These are phyloP conservation scores for Falco novaeseelandiae DNA, from an alignment of 2,797 vertebrate species.

Conservation along the genomic window DNA sequence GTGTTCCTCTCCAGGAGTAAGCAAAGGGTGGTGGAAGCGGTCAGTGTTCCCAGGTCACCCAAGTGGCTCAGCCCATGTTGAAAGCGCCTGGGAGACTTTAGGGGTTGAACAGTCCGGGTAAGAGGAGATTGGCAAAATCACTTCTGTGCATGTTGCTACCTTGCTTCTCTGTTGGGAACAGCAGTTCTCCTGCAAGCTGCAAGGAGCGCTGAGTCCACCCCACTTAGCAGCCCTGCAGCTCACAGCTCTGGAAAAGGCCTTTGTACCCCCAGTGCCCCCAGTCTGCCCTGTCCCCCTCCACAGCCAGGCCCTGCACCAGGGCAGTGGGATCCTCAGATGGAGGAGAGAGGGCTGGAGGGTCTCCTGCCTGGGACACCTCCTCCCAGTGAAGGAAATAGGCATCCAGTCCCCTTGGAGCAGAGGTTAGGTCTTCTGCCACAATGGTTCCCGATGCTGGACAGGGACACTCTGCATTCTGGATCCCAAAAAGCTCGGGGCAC, in stretches of 20 bases:
- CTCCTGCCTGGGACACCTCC: not conserved
- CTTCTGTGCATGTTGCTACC: not conserved
- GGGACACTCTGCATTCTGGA: not conserved
- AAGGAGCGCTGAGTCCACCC: not conserved
- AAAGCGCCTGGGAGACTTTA: not conserved
- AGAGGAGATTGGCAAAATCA: not conserved
- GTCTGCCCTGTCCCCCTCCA: not conserved
- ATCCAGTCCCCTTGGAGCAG: not conserved
- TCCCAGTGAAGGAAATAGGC: not conserved
- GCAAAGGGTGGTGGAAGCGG: not conserved
- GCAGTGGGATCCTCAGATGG: not conserved
- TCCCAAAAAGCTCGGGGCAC: not conserved
- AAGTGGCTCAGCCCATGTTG: not conserved
- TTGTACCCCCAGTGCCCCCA: not conserved
- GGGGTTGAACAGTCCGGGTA: rapidly evolving
- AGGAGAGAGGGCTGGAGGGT: not conserved
- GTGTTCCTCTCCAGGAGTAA: not conserved
- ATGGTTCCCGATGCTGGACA: not conserved
- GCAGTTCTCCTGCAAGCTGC: not conserved
- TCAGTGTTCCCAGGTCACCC: not conserved
- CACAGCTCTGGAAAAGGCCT: not conserved
- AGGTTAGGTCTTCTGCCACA: rapidly evolving
- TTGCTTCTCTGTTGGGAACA: not conserved
- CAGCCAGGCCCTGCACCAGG: not conserved
- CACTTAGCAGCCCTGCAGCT: not conserved